phyloP scores from a whole-genome alignment of 2,113 vertebrate species.

The Thalassarche chlororhynchos region DNA sequence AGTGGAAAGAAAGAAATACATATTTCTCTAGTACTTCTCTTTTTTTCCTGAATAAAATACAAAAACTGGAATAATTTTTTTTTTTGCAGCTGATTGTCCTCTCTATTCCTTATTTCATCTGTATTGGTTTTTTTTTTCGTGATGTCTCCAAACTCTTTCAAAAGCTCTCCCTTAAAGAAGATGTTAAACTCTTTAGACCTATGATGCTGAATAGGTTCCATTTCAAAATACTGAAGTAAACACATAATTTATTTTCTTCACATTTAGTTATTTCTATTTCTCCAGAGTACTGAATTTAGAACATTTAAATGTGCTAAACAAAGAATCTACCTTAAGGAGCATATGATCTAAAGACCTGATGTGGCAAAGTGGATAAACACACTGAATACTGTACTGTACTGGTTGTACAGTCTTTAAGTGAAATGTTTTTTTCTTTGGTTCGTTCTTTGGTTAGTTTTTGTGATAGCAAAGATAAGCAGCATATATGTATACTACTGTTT shows the following conservation, averaged over 20 bases:
- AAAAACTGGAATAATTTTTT: background rate
- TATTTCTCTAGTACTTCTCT: background rate
- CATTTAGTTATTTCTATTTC: background rate
- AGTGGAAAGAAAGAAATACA: background rate
- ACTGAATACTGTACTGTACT: background rate
- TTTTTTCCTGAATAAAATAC: background rate
- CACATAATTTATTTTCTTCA: background rate
- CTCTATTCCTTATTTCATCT: background rate
- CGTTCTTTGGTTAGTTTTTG: accelerated
- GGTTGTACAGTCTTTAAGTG: background rate
- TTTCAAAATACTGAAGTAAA: background rate
- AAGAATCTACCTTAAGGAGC: background rate
- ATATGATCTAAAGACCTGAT: background rate
- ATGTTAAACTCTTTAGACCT: background rate
- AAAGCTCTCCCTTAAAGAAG: background rate
- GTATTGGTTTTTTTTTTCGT: background rate
- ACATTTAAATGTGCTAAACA: background rate
- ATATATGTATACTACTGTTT: background rate
- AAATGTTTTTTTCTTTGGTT: accelerated
- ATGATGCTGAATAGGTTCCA: background rate
- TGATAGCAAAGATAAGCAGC: background rate
- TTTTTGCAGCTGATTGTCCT: background rate
- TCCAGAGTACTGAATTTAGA: background rate
- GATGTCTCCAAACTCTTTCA: background rate
- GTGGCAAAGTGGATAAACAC: background rate